phyloP scores from a whole-genome alignment of 2,113 vertebrate species.

The Oncorhynchus kisutch region DNA sequence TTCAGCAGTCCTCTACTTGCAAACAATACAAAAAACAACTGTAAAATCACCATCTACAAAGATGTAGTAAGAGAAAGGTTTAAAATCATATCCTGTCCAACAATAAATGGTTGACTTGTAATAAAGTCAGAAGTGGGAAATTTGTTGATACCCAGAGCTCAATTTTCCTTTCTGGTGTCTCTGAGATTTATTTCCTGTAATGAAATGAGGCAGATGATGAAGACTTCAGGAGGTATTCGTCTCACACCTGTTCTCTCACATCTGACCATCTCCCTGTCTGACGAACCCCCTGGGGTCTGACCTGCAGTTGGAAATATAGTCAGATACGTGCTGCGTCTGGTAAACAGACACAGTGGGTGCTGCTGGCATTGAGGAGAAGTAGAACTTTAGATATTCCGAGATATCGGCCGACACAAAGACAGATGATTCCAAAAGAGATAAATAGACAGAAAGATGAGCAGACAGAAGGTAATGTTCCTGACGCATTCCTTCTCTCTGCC shows the following conservation, averaged over 20 bases:
- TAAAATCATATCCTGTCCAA: neutral
- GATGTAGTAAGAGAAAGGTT: neutral
- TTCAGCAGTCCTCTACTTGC: neutral
- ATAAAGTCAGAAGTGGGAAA: neutral
- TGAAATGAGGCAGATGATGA: conserved; percentile 78
- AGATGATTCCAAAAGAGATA: conserved; percentile 53
- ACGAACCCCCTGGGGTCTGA: neutral
- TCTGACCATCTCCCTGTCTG: neutral
- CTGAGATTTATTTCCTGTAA: conserved; percentile 66
- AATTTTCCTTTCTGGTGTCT: conserved; percentile 58
- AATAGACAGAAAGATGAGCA: conserved; percentile 54
- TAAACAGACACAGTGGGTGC: neutral
- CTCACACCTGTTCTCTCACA: conserved; percentile 43
- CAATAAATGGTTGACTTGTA: neutral
- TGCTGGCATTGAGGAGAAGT: too few relatives aligned
- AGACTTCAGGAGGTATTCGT: conserved; percentile 63
- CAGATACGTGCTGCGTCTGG: neutral
- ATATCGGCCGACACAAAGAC: conserved; percentile 55
- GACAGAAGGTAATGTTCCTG: conserved; percentile 53
- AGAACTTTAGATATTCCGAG: conserved; percentile 58
- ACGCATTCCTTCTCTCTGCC: conserved; percentile 5
- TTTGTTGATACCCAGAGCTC: too few relatives aligned
- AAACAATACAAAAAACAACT: neutral
- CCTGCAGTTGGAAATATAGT: neutral
- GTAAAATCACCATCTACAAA: too few relatives aligned